Conservation (phyloP, 1,140 invertebrate genomes). For the Drosophila bifasciata region DNA sequence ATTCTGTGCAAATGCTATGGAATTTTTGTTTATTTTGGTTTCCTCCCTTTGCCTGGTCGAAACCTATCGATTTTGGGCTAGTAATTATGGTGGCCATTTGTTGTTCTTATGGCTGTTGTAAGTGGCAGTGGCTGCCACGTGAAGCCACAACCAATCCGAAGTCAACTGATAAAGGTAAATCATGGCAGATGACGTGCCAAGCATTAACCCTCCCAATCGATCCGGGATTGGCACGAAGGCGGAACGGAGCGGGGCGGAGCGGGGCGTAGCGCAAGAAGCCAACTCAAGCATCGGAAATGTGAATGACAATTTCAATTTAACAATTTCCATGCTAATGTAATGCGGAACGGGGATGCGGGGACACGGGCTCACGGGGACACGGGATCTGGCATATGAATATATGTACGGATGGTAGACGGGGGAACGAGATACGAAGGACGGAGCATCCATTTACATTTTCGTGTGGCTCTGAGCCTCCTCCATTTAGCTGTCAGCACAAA, state of each 20-base stretch:
- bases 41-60: slow-evolving; percentile 14
- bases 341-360: slow-evolving; percentile 24
- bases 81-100: slow-evolving; percentile 57
- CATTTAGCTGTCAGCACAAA: slow-evolving; percentile 58
- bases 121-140: too few relatives aligned
- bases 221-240: slow-evolving; percentile 44
- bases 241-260: neutral
- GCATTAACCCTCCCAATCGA: slow-evolving; percentile 40
- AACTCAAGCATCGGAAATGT: slow-evolving; percentile 74
- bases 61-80: slow-evolving; percentile 56
- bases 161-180: slow-evolving; percentile 44
- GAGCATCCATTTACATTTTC: slow-evolving; percentile 54
- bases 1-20: slow-evolving; percentile 29
- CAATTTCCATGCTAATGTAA: slow-evolving; percentile 79
- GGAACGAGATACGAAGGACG: slow-evolving; percentile 7
- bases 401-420: slow-evolving; percentile 7
- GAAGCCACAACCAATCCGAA: slow-evolving; percentile 32
- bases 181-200: slow-evolving; percentile 59
- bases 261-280: slow-evolving; percentile 17
- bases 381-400: neutral
- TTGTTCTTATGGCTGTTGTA: slow-evolving; percentile 28
- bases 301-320: slow-evolving; percentile 81
- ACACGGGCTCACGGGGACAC: neutral
- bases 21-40: slow-evolving; percentile 67
- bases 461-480: slow-evolving; percentile 29